phyloP scores from a whole-genome alignment of 2,113 vertebrate genomes.

The Miniopterus natalensis region DNA sequence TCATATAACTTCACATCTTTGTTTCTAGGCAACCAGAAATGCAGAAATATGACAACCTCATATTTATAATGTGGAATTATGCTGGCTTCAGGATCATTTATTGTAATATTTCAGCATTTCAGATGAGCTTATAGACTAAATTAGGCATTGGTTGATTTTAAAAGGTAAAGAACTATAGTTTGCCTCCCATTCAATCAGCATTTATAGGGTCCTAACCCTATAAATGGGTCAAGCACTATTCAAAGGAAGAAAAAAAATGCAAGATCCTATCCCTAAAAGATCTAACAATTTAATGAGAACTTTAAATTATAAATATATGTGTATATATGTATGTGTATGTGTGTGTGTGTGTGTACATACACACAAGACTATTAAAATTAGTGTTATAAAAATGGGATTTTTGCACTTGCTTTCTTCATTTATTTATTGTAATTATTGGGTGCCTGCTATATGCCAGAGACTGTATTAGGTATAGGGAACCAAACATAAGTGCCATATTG shows the following conservation, averaged over 20 bases:
- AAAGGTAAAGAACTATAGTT: conserved; percentile 32
- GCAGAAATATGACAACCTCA: conserved; percentile 46
- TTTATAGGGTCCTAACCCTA: not conserved
- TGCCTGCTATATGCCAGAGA: not conserved
- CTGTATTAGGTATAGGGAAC: not conserved
- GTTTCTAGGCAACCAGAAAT: conserved; percentile 73
- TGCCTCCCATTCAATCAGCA: not conserved
- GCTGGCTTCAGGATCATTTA: conserved; percentile 51
- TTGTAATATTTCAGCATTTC: conserved; percentile 32
- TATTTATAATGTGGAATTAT: conserved; percentile 52
- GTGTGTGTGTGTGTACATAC: not conserved
- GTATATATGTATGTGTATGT: not conserved
- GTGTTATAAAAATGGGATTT: not conserved
- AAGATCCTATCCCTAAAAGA: conserved; percentile 5
- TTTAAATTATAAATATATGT: not conserved
- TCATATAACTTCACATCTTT: conserved; percentile 54
- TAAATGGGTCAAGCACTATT: not conserved
- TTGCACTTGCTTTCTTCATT: not conserved
- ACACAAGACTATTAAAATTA: not conserved
- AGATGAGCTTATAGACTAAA: conserved; percentile 42
- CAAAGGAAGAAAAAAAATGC: conserved; percentile 46
- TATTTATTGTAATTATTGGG: not conserved
- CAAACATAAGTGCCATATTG: not conserved
- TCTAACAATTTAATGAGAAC: not conserved
- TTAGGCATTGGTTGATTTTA: not conserved